phyloP scores from a whole-genome alignment of 2,888 invertebrate species.

The Cynaeus angustus region DNA sequence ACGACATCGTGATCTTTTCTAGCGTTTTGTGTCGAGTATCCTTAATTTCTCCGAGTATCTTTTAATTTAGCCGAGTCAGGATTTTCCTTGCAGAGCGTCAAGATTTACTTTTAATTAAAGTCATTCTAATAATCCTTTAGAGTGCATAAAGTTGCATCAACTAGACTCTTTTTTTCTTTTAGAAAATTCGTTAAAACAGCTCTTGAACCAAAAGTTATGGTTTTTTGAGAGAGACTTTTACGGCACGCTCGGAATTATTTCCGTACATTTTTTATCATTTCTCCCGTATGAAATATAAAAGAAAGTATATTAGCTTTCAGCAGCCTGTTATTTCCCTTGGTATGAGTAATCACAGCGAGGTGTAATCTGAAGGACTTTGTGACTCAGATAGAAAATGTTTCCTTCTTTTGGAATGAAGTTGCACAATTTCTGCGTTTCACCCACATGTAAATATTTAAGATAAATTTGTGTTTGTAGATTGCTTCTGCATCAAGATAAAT shows the following conservation, averaged over 20 bases:
- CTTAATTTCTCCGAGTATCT: slow-evolving; percentile 36
- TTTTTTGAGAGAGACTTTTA: slow-evolving; percentile 35
- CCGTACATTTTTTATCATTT: slow-evolving; percentile 43
- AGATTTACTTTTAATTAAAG: slow-evolving; percentile 38
- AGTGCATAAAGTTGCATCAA: slow-evolving; percentile 21
- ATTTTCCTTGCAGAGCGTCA: slow-evolving; percentile 5
- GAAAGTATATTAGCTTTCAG: slow-evolving; percentile 45
- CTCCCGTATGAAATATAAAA: slow-evolving; percentile 40
- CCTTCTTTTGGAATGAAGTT: slow-evolving; percentile 26
- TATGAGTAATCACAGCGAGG: slow-evolving; percentile 46
- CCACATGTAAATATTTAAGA: slow-evolving; percentile 28
- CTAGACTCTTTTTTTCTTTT: neutral
- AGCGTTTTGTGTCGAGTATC: slow-evolving; percentile 19
- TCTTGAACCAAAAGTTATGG: slow-evolving; percentile 31
- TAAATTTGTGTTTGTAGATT: slow-evolving; percentile 31
- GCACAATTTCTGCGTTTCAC: slow-evolving; percentile 8
- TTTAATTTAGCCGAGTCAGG: slow-evolving; percentile 22
- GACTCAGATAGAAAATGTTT: slow-evolving; percentile 20
- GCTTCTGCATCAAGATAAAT: slow-evolving; percentile 35
- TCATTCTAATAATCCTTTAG: slow-evolving; percentile 16
- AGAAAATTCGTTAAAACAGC: neutral
- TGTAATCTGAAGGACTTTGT: slow-evolving; percentile 44
- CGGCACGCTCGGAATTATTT: slow-evolving; percentile 31
- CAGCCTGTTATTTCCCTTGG: slow-evolving; percentile 48
- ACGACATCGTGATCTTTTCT: slow-evolving; percentile 23